Base-by-base conservation (phyloP, 1,140 invertebrate species). In the Bursaphelenchus mucronatus region DNA sequence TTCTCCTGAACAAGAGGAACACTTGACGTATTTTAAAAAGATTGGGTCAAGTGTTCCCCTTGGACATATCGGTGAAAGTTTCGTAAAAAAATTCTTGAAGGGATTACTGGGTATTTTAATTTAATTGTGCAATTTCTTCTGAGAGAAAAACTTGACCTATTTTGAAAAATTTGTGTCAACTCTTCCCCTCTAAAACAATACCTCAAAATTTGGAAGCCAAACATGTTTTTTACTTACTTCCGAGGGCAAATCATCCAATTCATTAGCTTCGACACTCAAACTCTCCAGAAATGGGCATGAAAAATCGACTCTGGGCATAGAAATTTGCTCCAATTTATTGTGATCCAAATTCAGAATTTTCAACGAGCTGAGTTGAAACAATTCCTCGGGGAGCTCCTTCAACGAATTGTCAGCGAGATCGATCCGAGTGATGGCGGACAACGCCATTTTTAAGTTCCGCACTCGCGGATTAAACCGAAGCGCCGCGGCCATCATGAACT, bases 381-480 rank as follows among this genome's bases (percentile, higher is more conserved):
- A 84, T 61, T 88, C 86, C 11, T 87, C 79, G 0, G 94, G 94
- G 63, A 97, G 81, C 13, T 86, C 84, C 0, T 87, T 87, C 6
- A 98, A 85, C 51, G 88, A 87, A 83, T 97, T 97, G 71, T 89
- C 88, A 3, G 94, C 95, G 11, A 98, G 86, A 82, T 98, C 94
- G 8, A 98, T 84, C 47, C 92, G 86, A 0, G 94, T 98, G 19
- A 98, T 89, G 0, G 92, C 91, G 70, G 89, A 89, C 0, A 96
- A 82, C 0, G 89, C 88, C 30, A 90, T 83, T 66, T 54, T 67
- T 3, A 59, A 57, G 39, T 67, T 79, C 59, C 50, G 71, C 54
- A 95, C 80, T 75, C 89, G 89, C 21, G 88, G 88, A 82, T 94
- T 94, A 0, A 92, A 87, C 65, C 89, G 87, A 30, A 92, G 79